phyloP scores from a whole-genome alignment of 2,113 vertebrate genomes.

The Atlantisia rogersi region DNA sequence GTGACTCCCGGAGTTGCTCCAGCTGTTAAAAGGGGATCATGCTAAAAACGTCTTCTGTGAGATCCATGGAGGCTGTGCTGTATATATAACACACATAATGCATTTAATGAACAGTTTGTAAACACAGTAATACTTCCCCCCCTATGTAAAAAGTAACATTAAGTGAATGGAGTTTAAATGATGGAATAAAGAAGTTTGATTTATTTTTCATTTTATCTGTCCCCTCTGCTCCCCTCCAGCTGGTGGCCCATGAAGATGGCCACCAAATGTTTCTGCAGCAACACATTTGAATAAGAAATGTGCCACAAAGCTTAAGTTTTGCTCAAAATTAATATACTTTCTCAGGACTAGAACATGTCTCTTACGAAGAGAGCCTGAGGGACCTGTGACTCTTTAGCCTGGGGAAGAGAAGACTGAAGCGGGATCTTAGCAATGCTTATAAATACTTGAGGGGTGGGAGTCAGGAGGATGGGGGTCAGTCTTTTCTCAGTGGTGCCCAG shows the following conservation, averaged over 20 bases:
- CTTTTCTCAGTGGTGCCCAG: too few species aligned
- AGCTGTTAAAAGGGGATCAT: slow-evolving; percentile 17
- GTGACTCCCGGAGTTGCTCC: slow-evolving; percentile 4
- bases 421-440: too few species aligned
- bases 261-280: neutral
- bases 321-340: neutral
- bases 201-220: neutral
- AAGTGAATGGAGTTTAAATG: neutral
- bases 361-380: too few species aligned
- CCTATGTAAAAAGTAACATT: neutral
- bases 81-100: neutral
- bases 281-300: neutral
- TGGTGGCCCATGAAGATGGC: neutral
- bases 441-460: too few species aligned
- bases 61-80: neutral
- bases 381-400: too few species aligned
- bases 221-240: neutral
- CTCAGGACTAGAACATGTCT: too few species aligned
- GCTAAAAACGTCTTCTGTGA: neutral
- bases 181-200: neutral
- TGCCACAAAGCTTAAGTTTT: neutral
- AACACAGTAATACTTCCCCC: neutral
- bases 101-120: neutral
- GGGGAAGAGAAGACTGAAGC: too few species aligned
- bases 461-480: too few species aligned